phyloP scores from a whole-genome alignment of 2,113 vertebrate species.

The Prochilodus magdalenae region DNA sequence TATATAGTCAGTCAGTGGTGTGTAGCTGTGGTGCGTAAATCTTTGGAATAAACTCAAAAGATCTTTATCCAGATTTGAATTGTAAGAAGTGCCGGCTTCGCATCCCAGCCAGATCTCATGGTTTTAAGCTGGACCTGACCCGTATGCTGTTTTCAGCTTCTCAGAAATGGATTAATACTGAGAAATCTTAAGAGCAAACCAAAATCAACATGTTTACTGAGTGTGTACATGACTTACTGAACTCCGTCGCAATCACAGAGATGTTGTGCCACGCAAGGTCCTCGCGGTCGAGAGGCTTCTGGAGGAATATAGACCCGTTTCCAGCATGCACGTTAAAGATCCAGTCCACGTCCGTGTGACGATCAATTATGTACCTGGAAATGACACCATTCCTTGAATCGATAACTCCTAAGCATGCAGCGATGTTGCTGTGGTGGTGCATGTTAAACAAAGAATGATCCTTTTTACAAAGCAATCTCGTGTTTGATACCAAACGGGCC shows the following conservation, averaged over 20 bases:
- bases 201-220: neutral
- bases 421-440: neutral
- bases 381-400: slow-evolving; percentile 38
- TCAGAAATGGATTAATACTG: slow-evolving; percentile 16
- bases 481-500: slow-evolving; percentile 5
- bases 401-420: slow-evolving; percentile 30
- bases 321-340: slow-evolving; percentile 89
- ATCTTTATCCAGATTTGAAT: neutral
- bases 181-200: neutral
- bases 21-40: neutral
- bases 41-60: neutral
- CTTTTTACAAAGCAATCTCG: neutral
- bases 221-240: slow-evolving; percentile 83
- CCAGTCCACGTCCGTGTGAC: slow-evolving; percentile 90
- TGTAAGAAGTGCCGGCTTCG: neutral
- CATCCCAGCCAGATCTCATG: neutral
- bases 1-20: neutral
- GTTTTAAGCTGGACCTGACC: neutral
- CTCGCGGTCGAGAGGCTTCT: slow-evolving; percentile 89
- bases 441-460: slow-evolving; percentile 37
- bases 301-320: slow-evolving; percentile 92
- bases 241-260: slow-evolving; percentile 90
- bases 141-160: neutral
- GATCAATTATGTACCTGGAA: slow-evolving; percentile 91
- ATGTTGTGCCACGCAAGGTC: slow-evolving; percentile 92